A percentile compares a stretch with the other conserved stretches of the same genome.
These are phyloP conservation scores for Tragulus kanchil DNA, from an alignment of 2,113 vertebrate genomes.

Conservation along the genomic window DNA sequence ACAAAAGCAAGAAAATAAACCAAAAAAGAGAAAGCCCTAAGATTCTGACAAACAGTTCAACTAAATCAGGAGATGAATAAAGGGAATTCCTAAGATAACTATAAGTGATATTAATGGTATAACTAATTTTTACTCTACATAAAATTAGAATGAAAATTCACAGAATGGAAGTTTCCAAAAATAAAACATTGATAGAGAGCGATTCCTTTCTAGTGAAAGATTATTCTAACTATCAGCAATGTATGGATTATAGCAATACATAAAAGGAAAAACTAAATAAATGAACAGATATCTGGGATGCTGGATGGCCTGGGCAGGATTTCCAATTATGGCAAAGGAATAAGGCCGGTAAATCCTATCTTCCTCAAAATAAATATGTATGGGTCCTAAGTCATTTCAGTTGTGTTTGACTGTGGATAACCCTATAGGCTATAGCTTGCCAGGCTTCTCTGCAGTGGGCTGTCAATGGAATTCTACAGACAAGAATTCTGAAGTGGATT, in stretches of 20 bases:
- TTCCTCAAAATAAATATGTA: not conserved
- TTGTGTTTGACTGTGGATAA: not conserved
- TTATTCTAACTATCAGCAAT: not conserved
- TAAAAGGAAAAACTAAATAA: conserved; percentile 38
- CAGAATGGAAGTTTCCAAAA: not conserved
- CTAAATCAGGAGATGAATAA: not conserved
- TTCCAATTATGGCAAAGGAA: not conserved
- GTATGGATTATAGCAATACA: not conserved
- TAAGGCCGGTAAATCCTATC: not conserved
- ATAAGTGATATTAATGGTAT: not conserved
- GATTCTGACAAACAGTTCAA: not conserved
- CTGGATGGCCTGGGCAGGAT: not conserved
- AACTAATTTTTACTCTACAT: not conserved
- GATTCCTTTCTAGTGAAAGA: not conserved
- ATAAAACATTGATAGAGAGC: not conserved
- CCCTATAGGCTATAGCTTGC: not conserved
- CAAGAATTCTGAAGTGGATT: not conserved
- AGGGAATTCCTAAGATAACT: not conserved
- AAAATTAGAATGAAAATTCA: not conserved
- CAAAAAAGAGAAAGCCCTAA: not conserved
- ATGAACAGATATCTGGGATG: not conserved
- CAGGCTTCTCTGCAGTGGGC: not conserved
- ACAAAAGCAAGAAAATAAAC: not conserved
- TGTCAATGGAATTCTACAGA: not conserved
- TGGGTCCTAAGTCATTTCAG: not conserved